Base-by-base conservation (phyloP, 2,113 vertebrate species). In the Otis tarda region DNA sequence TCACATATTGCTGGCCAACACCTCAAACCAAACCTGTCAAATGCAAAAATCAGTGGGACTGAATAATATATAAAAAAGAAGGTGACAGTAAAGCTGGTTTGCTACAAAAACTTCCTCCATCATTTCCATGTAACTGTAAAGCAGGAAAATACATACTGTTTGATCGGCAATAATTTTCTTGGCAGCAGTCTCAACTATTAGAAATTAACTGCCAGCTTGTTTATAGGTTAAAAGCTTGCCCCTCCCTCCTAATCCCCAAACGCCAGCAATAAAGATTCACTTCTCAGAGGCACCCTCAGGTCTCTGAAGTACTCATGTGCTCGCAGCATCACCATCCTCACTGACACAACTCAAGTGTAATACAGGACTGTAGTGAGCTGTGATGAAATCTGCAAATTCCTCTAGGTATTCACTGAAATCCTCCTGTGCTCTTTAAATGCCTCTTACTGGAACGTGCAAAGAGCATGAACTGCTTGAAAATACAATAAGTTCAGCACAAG, bases 101-200 rank as follows among this genome's bases (percentile, higher is more conserved):
- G 8, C 59, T 88, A 50, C 70, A 52, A 70, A 95, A 97, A 97
- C 87, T 87, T 80, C 76, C 79, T 60, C 35, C 78, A 76, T 49
- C 59, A 56, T 95, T 50, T 57, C 45, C 64, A 25, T 45, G 33
- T 50, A 81, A 56, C 27, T 45, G 37, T 70, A 37, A 50, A 75
- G 50, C 24, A 90, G 41, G n/a, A 56, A 64, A 82, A 80, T 37
- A 52, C 63, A 56, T 33, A n/a, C 33, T 39, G 14, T 49, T 70
- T 70, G 31, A 64, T n/a, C 4, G 28, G 47, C n/a, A 61, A 25
- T 73, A 12, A 73, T 87, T 81, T 80, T 59, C 43, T 84, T 63
- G 49, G 33, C 52, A 33, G 41, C 11, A 10, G 49, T 47, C 80
- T 37, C 83, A 64, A 43, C 33, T 82, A 90, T 28, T 77, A 91